A percentile compares a stretch with the other conserved stretches of the same genome.
Conservation (phyloP, 2,113 vertebrate species). For the Erpornis zantholeuca region DNA sequence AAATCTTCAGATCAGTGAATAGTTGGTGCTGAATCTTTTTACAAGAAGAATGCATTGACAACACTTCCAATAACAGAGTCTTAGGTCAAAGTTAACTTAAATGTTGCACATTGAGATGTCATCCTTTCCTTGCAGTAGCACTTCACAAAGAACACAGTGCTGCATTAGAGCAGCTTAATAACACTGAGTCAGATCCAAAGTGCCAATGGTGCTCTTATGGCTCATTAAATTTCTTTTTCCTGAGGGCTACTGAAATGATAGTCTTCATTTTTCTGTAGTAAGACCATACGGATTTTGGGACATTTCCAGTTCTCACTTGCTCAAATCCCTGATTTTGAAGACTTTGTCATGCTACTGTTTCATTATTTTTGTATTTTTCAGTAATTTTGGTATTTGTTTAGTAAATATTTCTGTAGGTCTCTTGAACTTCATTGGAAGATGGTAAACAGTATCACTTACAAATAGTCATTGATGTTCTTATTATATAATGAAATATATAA, state of each 20-base stretch:
- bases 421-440: background rate
- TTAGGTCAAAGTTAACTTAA: background rate
- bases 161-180: background rate
- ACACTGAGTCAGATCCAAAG: background rate
- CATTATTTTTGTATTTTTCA: background rate
- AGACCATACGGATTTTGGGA: background rate
- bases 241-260: background rate
- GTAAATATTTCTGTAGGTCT: background rate
- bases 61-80: background rate
- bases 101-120: background rate
- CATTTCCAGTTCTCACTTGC: rapidly evolving
- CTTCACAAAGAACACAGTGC: background rate
- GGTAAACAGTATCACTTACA: background rate
- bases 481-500: background rate
- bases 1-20: background rate
- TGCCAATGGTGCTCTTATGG: background rate
- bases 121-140: background rate
- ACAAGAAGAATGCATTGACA: background rate
- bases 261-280: background rate
- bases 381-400: background rate
- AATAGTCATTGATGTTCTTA: background rate
- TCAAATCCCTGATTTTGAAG: background rate
- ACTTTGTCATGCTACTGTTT: background rate
- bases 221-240: background rate
- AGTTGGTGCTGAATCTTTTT: background rate